These are phyloP conservation scores for Eremobia ochroleuca DNA, from an alignment of 2,888 invertebrate species.

Conservation along the genomic window DNA sequence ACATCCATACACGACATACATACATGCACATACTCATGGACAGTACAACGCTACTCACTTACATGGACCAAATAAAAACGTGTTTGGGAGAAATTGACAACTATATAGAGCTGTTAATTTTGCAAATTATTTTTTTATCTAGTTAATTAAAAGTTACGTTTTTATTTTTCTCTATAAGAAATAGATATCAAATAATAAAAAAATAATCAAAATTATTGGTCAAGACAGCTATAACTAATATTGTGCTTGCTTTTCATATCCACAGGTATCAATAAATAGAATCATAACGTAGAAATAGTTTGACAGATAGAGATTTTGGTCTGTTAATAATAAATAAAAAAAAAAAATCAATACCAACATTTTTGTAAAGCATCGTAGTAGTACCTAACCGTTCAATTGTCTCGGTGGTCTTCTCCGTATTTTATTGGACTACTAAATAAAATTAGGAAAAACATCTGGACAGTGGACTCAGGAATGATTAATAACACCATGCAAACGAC, in stretches of 20 bases:
- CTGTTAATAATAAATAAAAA: not conserved
- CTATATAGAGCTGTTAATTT: slow-evolving; percentile 75
- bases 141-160: not conserved
- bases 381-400: too few relatives aligned
- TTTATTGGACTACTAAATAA: too few relatives aligned
- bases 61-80: slow-evolving; percentile 81
- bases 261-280: too few relatives aligned
- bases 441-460: not conserved
- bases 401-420: not conserved
- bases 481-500: not conserved
- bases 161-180: too few relatives aligned
- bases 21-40: slow-evolving; percentile 67
- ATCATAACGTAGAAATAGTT: too few relatives aligned
- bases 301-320: too few relatives aligned
- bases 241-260: too few relatives aligned
- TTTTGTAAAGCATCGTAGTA: not conserved
- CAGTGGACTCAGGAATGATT: not conserved
- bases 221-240: not conserved
- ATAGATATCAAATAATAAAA: too few relatives aligned
- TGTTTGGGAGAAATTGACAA: slow-evolving; percentile 73
- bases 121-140: not conserved
- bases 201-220: not conserved
- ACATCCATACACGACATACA: slow-evolving; percentile 49
- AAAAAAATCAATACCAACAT: not conserved
- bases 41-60: slow-evolving; percentile 83